A percentile compares a stretch with the other conserved stretches of the same genome.
Evolutionary conservation across 2,888 invertebrate genomes (phyloP).

Genomic region (Stomorhina lunata): DNA sequence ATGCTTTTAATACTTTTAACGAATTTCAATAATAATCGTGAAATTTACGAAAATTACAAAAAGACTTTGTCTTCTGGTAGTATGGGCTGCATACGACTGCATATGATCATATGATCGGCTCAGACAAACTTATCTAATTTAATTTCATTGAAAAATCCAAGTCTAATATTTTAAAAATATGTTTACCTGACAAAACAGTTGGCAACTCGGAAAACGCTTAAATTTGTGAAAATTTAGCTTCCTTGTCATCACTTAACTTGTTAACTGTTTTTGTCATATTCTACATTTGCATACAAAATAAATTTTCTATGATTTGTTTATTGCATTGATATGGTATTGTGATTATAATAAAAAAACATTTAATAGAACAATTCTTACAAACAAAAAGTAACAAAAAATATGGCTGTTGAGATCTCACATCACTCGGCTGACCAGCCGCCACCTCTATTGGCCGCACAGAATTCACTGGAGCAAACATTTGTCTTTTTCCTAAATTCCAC

Average conservation of each 20-base stretch:
- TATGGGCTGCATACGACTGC: too few species aligned
- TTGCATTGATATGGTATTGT: not conserved
- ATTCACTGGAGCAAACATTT: constrained; percentile 79
- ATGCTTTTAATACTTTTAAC: too few species aligned
- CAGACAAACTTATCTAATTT: too few species aligned
- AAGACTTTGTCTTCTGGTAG: too few species aligned
- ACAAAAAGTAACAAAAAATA: not conserved
- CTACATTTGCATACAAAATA: not conserved
- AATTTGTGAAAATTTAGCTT: too few species aligned
- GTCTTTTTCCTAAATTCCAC: constrained; percentile 84
- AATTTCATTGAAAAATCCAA: too few species aligned
- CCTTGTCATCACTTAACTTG: too few species aligned
- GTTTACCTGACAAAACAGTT: too few species aligned
- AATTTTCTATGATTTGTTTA: constrained; percentile 3
- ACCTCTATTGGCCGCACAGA: constrained; percentile 53
- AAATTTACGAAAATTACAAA: too few species aligned
- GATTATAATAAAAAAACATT: not conserved
- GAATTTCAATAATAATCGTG: too few species aligned
- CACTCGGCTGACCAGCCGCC: constrained; percentile 13
- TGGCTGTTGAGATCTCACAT: constrained; percentile 53
- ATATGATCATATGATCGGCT: too few species aligned
- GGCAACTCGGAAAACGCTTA: not conserved
- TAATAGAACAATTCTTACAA: not conserved
- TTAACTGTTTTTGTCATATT: constrained; percentile 16
- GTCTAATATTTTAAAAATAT: too few species aligned